A percentile compares a stretch with the other conserved stretches of the same genome.
These are phyloP conservation scores for Pomacea maculata DNA, from an alignment of 1,140 invertebrate genomes.

Conservation along the genomic window DNA sequence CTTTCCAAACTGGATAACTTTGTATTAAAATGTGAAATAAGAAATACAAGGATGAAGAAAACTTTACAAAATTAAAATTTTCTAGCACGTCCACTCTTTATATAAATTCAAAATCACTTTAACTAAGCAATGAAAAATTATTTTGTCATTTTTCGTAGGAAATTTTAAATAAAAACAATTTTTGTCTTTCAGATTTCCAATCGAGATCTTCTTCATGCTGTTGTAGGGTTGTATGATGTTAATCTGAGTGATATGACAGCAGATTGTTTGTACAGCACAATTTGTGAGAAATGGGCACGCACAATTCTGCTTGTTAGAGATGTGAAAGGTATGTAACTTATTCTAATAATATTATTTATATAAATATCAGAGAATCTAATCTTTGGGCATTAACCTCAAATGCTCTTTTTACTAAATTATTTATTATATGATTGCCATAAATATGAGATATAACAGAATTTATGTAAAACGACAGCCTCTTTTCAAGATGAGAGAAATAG, in stretches of 20 bases:
- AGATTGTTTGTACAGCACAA: constrained; percentile 62
- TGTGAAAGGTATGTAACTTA: constrained; percentile 52
- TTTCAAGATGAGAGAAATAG: too few species aligned
- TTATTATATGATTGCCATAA: too few species aligned
- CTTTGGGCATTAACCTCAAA: too few species aligned
- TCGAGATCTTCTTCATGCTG: constrained; percentile 64
- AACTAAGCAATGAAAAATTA: not conserved
- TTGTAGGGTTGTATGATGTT: constrained; percentile 64
- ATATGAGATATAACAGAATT: too few species aligned
- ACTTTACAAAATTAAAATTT: not conserved
- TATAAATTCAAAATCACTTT: not conserved
- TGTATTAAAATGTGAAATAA: not conserved
- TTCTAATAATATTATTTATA: too few species aligned
- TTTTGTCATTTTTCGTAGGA: not conserved
- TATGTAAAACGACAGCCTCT: too few species aligned
- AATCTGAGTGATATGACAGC: constrained; percentile 63
- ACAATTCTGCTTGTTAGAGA: constrained; percentile 63
- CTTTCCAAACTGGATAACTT: too few species aligned
- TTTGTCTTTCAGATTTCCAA: constrained; percentile 54
- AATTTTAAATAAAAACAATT: not conserved
- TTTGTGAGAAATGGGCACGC: constrained; percentile 64
- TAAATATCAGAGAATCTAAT: too few species aligned
- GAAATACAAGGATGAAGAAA: not conserved
- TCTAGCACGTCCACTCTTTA: not conserved
- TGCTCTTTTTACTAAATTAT: too few species aligned